Conservation (phyloP, 2,113 vertebrate species). For the Meles meles region DNA sequence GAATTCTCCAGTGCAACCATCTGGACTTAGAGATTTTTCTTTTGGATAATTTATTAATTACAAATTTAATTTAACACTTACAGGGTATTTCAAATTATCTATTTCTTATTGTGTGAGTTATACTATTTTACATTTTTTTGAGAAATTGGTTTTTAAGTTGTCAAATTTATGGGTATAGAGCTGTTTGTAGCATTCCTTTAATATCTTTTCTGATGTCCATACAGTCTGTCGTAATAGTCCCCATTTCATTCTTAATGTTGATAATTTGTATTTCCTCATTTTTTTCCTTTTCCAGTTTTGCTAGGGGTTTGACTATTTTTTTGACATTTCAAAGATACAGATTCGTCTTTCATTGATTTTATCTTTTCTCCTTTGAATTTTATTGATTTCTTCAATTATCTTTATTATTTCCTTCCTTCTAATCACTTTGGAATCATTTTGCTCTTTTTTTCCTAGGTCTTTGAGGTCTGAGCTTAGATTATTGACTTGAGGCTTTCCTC, state of each 20-base stretch:
- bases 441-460: not conserved
- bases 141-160: not conserved
- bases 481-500: not conserved
- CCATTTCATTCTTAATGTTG: not conserved
- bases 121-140: not conserved
- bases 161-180: not conserved
- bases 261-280: not conserved
- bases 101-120: not conserved
- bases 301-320: not conserved
- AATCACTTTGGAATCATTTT: not conserved
- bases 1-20: not conserved
- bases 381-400: not conserved
- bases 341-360: not conserved
- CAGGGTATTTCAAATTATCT: not conserved
- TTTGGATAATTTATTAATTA: not conserved
- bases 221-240: not conserved
- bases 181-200: not conserved
- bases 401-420: not conserved
- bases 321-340: not conserved
- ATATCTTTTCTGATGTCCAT: not conserved
- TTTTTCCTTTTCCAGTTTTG: not conserved
- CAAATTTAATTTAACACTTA: not conserved
- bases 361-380: not conserved
- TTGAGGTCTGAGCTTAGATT: not conserved
- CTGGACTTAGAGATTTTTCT: not conserved